Conservation (phyloP, 2,113 vertebrate species). For the Ammodytes marinus region DNA sequence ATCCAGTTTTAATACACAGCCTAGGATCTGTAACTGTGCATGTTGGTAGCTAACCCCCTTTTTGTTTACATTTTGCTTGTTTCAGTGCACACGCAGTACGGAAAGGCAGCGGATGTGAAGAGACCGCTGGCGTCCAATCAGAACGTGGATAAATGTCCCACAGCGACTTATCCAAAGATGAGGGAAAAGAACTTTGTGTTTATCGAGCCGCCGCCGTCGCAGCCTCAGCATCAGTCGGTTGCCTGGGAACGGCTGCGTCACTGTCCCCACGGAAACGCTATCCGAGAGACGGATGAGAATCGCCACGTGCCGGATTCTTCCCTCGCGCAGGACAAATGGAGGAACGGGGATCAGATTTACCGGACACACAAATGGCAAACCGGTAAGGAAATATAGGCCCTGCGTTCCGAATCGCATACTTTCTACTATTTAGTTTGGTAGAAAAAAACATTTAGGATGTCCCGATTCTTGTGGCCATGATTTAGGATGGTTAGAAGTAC, state of each 20-base stretch:
- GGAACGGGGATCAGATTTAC: slow-evolving; percentile 45
- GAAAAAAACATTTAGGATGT: too few species aligned
- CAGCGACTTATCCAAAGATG: slow-evolving; percentile 40
- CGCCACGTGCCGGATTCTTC: not conserved
- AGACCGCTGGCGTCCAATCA: slow-evolving; percentile 49
- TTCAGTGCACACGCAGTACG: not conserved
- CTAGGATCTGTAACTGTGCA: too few species aligned
- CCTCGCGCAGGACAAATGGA: slow-evolving; percentile 58
- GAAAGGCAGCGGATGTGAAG: slow-evolving; percentile 2
- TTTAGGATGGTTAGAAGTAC: too few species aligned
- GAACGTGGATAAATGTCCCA: slow-evolving; percentile 58
- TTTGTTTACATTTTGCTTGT: too few species aligned
- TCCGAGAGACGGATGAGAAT: slow-evolving; percentile 69
- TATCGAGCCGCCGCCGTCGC: too few species aligned
- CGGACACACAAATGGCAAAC: slow-evolving; percentile 53
- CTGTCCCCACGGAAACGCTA: slow-evolving; percentile 54
- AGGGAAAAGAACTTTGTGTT: slow-evolving; percentile 65
- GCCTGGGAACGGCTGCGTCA: slow-evolving; percentile 38
- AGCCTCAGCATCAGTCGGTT: slow-evolving; percentile 8
- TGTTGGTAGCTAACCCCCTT: too few species aligned
- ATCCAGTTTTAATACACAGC: too few species aligned
- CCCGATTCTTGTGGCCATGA: too few species aligned
- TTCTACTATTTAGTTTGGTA: too few species aligned
- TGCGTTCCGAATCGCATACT: too few species aligned
- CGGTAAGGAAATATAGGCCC: slow-evolving; percentile 65